phyloP scores from a whole-genome alignment of 2,888 invertebrate genomes.

The Athalia circularis region DNA sequence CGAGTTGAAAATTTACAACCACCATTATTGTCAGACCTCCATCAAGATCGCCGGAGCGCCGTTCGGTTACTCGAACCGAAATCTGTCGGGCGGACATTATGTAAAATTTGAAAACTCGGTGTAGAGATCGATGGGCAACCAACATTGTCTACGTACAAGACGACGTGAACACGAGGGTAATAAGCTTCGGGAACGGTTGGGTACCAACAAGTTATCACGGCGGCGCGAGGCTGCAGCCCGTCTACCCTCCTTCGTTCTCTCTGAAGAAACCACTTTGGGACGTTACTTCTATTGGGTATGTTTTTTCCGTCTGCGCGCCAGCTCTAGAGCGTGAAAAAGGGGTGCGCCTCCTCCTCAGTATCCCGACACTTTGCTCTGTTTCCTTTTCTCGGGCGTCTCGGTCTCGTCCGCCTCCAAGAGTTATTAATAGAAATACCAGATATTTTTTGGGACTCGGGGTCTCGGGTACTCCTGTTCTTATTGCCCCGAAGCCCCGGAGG shows the following conservation, averaged over 20 bases:
- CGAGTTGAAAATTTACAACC: no score
- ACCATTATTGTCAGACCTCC: no score
- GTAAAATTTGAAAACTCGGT: no score
- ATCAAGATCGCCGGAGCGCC: no score
- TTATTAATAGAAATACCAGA: slow-evolving; percentile 40
- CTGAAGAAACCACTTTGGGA: slow-evolving; percentile 17
- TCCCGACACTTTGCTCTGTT: slow-evolving; percentile 25
- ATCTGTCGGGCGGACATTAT: no score
- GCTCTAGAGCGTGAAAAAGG: slow-evolving; percentile 43
- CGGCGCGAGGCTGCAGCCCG: neutral
- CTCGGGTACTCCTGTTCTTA: neutral
- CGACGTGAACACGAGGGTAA: no score
- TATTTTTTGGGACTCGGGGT: slow-evolving; percentile 31
- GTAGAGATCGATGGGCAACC: no score
- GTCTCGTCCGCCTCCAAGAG: slow-evolving; percentile 20
- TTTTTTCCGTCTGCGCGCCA: slow-evolving; percentile 44
- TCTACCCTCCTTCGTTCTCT: no score
- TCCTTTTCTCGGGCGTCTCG: slow-evolving; percentile 15
- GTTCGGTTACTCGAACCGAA: no score
- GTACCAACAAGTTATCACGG: slow-evolving; percentile 3
- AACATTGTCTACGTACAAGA: no score
- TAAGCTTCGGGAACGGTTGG: no score
- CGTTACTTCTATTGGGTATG: slow-evolving; percentile 43
- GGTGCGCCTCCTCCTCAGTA: slow-evolving; percentile 25
- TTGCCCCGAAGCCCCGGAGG: neutral